Conservation (phyloP, 1,140 invertebrate genomes). For the Polypedilum vanderplanki region DNA sequence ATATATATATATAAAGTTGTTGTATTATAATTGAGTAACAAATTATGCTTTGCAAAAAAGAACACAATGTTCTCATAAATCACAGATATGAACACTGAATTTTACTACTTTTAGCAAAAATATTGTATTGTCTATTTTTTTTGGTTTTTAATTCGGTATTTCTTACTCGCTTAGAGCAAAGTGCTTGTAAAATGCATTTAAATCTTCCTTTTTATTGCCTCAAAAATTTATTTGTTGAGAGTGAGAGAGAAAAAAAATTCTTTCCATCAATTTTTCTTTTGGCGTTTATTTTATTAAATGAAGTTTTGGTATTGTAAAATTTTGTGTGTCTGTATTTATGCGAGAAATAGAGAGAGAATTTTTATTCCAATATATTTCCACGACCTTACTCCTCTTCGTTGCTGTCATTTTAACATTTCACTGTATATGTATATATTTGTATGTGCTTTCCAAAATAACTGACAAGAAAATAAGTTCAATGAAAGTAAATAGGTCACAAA, state of each 20-base stretch:
- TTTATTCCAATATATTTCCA: constrained; percentile 3
- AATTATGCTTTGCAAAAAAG: constrained; percentile 5
- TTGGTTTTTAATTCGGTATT: background rate
- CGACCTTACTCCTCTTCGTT: background rate
- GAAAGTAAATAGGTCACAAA: constrained; percentile 29
- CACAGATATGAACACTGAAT: background rate
- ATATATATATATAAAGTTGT: too few species aligned
- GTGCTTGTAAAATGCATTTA: constrained; percentile 3
- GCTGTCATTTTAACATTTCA: background rate
- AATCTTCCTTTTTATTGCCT: background rate
- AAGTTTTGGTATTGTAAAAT: background rate
- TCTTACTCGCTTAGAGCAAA: background rate
- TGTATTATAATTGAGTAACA: background rate
- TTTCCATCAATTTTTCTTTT: background rate
- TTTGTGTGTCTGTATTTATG: background rate
- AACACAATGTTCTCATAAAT: constrained; percentile 19
- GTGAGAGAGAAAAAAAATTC: background rate
- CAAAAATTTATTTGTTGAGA: background rate
- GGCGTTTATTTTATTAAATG: background rate
- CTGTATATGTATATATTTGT: background rate
- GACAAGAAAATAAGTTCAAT: constrained; percentile 12
- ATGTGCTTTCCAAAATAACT: constrained; percentile 21
- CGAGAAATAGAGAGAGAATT: background rate
- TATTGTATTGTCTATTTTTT: background rate
- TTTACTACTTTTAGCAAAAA: constrained; percentile 1